Base-by-base conservation (phyloP, 2,113 vertebrate species). In the Pituophis catenifer region DNA sequence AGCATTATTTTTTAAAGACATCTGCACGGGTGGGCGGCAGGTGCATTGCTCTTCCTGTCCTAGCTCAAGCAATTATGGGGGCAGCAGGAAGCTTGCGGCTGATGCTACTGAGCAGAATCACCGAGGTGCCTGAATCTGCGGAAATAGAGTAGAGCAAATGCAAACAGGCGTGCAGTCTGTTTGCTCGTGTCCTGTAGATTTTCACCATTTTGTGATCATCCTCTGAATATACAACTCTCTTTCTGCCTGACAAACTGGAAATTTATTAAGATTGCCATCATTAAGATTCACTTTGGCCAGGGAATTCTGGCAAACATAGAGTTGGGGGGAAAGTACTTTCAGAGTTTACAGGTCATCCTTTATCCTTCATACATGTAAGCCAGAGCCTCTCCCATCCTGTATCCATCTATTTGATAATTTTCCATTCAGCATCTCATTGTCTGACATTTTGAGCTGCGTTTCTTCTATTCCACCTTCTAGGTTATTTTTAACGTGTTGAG, bases 51-150 rank as follows among this genome's bases (percentile, higher is more conserved):
- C 91, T 94, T 94, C 75, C 88, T 89, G 91, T 65, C 55, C 52
- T 50, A 24, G 54, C 62, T 55, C 3, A 50, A 81, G 91, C 65
- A 58, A 12, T 13, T 75, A 59, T 52, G 17, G 57, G 5, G 88
- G 86, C 24, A 38, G 23, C 95, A 93, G 95, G 95, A 96, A 96
- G 91, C 86, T 89, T 6, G 94, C 3, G 1, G 94, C 90, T 91
- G 88, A 44, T 55, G 89, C 55, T 54, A 54, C 29, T 21, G 26
- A 91, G 24, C 7, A 2, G 90, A 91, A 17, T 13, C 8, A 24
- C 33, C 7, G 13, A 24, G 44, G 62, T 53, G 48, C 75, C 17
- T n/a, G 62, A 89, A 90, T 13, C 29, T 48, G 62, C 94, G 92
- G 94, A 95, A 96, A 86, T 3, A 50, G 9, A 54, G 48, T 23